phyloP scores from a whole-genome alignment of 2,888 invertebrate species.

The Pyrrhia umbra region DNA sequence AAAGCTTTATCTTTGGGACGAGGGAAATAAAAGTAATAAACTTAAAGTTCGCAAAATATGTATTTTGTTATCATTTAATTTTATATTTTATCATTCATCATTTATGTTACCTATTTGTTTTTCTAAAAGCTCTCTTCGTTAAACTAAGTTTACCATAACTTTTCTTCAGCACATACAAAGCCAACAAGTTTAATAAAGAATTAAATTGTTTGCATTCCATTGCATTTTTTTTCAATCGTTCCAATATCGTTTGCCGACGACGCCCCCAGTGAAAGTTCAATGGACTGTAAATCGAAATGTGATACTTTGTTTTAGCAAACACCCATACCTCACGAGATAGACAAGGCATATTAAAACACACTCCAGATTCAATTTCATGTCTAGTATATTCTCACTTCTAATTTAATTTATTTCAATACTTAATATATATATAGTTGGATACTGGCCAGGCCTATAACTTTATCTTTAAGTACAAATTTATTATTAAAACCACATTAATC shows the following conservation, averaged over 20 bases:
- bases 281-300: constrained; percentile 32
- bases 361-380: constrained; percentile 16
- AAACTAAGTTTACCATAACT: not conserved
- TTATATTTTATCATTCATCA: no score
- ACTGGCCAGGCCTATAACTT: no score
- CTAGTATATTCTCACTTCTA: constrained; percentile 18
- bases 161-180: constrained; percentile 3
- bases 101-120: no score
- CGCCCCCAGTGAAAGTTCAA: constrained; percentile 26
- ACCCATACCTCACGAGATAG: not conserved
- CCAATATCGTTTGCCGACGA: constrained; percentile 26
- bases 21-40: no score
- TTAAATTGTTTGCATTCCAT: constrained; percentile 35
- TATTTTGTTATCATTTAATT: no score
- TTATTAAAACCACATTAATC: constrained; percentile 8
- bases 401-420: constrained; percentile 41
- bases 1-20: no score
- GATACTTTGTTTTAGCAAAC: constrained; percentile 29
- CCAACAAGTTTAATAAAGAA: constrained; percentile 9
- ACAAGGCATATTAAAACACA: constrained; percentile 8
- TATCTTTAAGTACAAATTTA: constrained; percentile 22
- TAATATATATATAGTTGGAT: constrained; percentile 21
- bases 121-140: not conserved
- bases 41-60: no score
- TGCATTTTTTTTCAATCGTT: constrained; percentile 50